Evolutionary conservation across 2,888 invertebrate genomes (phyloP).

Genomic region (Caenorhabditis auriculariae): DNA sequence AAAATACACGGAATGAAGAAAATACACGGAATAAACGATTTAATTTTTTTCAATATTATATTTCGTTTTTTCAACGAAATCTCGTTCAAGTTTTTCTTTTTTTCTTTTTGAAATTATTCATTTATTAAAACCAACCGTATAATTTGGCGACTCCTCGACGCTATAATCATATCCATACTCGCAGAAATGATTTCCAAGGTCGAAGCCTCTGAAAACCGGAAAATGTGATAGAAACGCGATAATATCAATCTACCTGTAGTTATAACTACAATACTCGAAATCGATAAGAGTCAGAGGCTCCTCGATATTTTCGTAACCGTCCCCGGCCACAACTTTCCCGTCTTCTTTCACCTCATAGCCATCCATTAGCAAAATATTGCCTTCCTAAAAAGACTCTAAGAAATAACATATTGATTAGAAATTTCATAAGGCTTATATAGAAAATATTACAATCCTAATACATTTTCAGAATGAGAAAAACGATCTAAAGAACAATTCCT

Average conservation of each 20-base stretch:
- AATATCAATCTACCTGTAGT: constrained; percentile 32
- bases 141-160: constrained; percentile 31
- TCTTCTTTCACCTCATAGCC: constrained; percentile 35
- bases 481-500: no score
- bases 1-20: no score
- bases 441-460: no score
- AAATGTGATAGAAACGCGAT: not conserved
- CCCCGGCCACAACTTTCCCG: constrained; percentile 22
- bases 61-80: no score
- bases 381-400: constrained; percentile 34
- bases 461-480: no score
- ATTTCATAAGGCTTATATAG: no score
- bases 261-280: constrained; percentile 47
- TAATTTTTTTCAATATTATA: no score
- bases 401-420: no score
- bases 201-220: constrained; percentile 39
- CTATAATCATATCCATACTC: constrained; percentile 46
- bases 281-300: constrained; percentile 43
- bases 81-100: no score
- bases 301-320: constrained; percentile 15
- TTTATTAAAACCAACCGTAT: constrained; percentile 20
- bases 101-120: no score
- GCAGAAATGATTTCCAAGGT: constrained; percentile 47
- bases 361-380: constrained; percentile 40
- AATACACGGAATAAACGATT: no score